Percentiles rank a stretch among this genome's conserved stretches.
Conservation (phyloP, 2,797 vertebrate genomes). For the Sebastes aleutianus region DNA sequence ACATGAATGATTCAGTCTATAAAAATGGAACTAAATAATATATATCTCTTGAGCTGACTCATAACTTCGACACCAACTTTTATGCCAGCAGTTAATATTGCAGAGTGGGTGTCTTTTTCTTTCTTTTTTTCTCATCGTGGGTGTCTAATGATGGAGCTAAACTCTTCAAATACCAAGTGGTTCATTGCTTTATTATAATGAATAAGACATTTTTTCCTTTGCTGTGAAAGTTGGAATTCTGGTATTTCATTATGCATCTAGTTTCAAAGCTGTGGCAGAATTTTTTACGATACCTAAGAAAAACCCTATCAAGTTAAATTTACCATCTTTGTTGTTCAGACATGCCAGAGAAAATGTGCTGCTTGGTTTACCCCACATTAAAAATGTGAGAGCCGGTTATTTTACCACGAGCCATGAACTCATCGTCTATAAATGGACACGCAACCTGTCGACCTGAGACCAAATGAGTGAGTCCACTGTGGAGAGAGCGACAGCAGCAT, state of each 20-base stretch:
- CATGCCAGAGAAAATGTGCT: constrained; percentile 31
- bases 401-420: constrained; percentile 14
- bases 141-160: background rate
- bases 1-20: constrained; percentile 45
- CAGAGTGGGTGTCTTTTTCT: background rate
- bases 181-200: background rate
- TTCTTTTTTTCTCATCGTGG: background rate
- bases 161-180: background rate
- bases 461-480: constrained; percentile 1
- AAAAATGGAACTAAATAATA: constrained; percentile 53
- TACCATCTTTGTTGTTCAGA: background rate
- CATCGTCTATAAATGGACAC: constrained; percentile 16
- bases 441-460: constrained; percentile 15
- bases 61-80: constrained; percentile 25
- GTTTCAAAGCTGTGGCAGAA: background rate
- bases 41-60: constrained; percentile 35
- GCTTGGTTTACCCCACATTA: constrained; percentile 30
- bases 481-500: constrained; percentile 7
- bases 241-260: background rate
- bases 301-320: constrained; percentile 11
- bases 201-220: background rate
- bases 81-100: background rate
- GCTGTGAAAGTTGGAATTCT: background rate
- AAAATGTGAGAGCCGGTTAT: constrained; percentile 25
- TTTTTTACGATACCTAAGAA: background rate